Percentiles rank a stretch among this genome's conserved stretches.
These are phyloP conservation scores for Gobius niger DNA, from an alignment of 2,113 vertebrate genomes.

Conservation along the genomic window DNA sequence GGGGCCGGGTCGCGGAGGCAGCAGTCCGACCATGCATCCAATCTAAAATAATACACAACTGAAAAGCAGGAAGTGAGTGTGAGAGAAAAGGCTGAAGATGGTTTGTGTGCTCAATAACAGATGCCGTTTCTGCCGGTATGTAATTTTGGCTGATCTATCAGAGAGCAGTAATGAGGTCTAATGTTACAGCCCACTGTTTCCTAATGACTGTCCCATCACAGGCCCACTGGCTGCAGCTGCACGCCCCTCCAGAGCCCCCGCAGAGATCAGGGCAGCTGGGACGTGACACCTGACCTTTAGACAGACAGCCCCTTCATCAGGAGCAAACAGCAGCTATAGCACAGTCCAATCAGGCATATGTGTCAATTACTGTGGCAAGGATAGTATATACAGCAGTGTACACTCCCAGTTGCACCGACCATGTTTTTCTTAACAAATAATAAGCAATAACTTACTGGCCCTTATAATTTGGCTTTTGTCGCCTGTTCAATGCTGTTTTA, in stretches of 20 bases:
- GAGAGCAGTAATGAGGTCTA: constrained; percentile 74
- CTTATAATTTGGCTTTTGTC: neutral
- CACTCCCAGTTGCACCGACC: neutral
- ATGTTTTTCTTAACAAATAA: neutral
- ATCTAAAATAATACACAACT: constrained; percentile 18
- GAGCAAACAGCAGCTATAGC: constrained; percentile 19
- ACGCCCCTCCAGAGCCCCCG: constrained; percentile 48
- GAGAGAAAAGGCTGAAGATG: constrained; percentile 26
- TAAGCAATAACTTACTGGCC: neutral
- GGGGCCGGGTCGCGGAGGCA: no score
- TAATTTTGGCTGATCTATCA: constrained; percentile 74
- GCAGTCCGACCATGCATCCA: neutral
- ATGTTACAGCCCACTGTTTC: constrained; percentile 69
- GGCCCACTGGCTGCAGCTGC: constrained; percentile 35
- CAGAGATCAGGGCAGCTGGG: constrained; percentile 59
- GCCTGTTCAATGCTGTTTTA: neutral
- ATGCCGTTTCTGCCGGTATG: constrained; percentile 58
- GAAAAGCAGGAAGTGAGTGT: neutral
- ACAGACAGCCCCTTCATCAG: constrained; percentile 57
- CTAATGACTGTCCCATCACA: constrained; percentile 63
- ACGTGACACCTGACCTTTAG: constrained; percentile 58
- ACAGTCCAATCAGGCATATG: neutral
- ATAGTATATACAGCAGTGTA: neutral
- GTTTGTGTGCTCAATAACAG: constrained; percentile 45
- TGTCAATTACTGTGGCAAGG: neutral